Evolutionary conservation across 2,888 invertebrate species (phyloP), one percentile per base, ranked within the genome.

Genomic region (Junonia oenone): DNA sequence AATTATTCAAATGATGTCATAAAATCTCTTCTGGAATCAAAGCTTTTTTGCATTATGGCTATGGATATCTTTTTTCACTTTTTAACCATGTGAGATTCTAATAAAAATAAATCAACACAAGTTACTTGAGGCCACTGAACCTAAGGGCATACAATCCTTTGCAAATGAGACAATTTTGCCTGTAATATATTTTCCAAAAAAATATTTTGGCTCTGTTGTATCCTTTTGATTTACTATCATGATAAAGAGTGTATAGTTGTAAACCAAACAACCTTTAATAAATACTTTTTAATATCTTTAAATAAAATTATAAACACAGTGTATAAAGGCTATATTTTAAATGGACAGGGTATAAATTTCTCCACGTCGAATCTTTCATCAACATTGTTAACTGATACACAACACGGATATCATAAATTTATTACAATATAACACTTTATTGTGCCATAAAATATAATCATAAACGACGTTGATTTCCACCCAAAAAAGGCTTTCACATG

Each of bases 401-500:
- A 46, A 17, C 26, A 31, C 15, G 6, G 2, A 6, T 31, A 31
- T 46, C 15, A 31, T 29, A 46, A 31, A 29, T 15, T 29, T 37
- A 37, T 37, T 48, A 37, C 31, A 33, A n/a, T 33, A n/a, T 48
- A 26, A 22, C 26, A 48, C 9, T 19, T 35, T 26, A 19, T 26
- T 22, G n/a, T 13, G 2, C 37, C 37, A 57, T 51, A 51, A 47
- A 55, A 40, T 43, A 46, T 52, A 37, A 33, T 51, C 33, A 45
- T 51, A 47, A 54, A 49, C 52, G 35, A 43, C 14, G 47, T 59
- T 45, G 46, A 58, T 51, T 31, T 51, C 13, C 47, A 51, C 33
- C 47, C 38, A n/a, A 47, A 58, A 46, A 43, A 38, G n/a, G 52
- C 61, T 61, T 61, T 61, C 61, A 56, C 53, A 56, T 55, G 55